Evolutionary conservation across 2,888 invertebrate genomes (phyloP).

Genomic region (Scelioninae gen. 2): DNA sequence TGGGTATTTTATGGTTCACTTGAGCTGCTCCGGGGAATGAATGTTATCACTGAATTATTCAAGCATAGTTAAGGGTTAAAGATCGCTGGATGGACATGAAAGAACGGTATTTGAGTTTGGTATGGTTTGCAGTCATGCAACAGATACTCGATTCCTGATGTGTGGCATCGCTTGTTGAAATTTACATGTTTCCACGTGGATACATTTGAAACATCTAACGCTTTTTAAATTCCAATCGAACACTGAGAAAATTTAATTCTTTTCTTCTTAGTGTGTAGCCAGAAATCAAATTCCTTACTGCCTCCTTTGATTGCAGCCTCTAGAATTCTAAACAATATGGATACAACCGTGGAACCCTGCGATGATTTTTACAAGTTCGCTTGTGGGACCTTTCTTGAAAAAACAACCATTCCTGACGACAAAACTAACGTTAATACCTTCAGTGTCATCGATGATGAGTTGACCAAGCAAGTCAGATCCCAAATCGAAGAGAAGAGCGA

Average conservation of each 20-base stretch:
- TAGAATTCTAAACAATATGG: constrained; percentile 83
- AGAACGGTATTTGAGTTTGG: background rate
- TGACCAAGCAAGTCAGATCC: constrained; percentile 43
- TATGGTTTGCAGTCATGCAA: background rate
- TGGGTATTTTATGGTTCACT: background rate
- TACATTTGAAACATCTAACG: background rate
- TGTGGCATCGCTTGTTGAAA: too few species aligned
- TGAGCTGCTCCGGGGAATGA: background rate
- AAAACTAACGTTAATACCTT: constrained; percentile 44
- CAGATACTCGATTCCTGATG: too few species aligned
- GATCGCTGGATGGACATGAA: background rate
- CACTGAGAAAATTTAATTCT: background rate
- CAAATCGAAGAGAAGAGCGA: constrained; percentile 41
- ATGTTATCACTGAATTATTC: constrained; percentile 5
- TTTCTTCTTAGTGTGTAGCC: too few species aligned
- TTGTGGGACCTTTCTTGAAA: constrained; percentile 54
- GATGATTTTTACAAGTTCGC: constrained; percentile 61
- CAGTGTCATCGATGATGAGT: constrained; percentile 43
- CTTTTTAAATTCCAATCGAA: background rate
- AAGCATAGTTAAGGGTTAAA: background rate
- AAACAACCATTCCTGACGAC: constrained; percentile 46
- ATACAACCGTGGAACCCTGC: constrained; percentile 76
- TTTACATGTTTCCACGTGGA: background rate
- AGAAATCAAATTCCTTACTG: background rate
- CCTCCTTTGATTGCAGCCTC: constrained; percentile 77